These are phyloP conservation scores for Dicerorhinus sumatrensis DNA, from an alignment of 2,113 vertebrate species.

Conservation along the genomic window DNA sequence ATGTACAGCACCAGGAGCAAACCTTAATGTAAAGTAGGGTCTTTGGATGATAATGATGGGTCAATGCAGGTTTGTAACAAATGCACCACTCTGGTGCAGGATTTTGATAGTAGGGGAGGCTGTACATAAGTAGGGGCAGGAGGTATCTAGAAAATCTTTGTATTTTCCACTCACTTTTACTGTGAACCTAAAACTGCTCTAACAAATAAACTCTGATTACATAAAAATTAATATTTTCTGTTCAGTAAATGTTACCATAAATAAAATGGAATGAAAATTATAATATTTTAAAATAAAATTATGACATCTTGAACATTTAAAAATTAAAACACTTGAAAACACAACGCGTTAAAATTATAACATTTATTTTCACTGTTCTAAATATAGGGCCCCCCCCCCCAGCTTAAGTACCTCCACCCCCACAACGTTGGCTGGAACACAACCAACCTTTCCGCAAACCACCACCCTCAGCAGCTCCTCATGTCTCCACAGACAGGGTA, in stretches of 20 bases:
- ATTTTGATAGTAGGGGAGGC: too few relatives aligned
- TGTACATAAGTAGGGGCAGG: accelerated
- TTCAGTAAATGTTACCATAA: not conserved
- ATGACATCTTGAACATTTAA: not conserved
- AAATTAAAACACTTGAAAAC: not conserved
- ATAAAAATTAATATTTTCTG: not conserved
- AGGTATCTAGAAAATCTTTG: not conserved
- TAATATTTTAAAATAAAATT: not conserved
- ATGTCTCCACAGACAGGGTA: slow-evolving; percentile 79
- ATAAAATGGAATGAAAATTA: not conserved
- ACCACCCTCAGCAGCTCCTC: slow-evolving; percentile 71
- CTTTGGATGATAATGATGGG: not conserved
- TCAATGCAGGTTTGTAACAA: not conserved
- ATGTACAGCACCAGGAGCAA: not conserved
- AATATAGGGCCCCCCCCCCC: slow-evolving; percentile 80
- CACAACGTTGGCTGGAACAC: not conserved
- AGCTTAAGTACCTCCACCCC: slow-evolving; percentile 61
- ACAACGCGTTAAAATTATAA: not conserved
- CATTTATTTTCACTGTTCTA: slow-evolving; percentile 85
- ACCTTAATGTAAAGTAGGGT: not conserved
- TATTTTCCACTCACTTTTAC: not conserved
- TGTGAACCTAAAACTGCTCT: not conserved
- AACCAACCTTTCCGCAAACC: not conserved
- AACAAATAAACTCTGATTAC: not conserved
- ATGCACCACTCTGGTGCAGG: not conserved